These are phyloP conservation scores for Bos javanicus DNA, from an alignment of 2,113 vertebrate genomes.

Conservation along the genomic window DNA sequence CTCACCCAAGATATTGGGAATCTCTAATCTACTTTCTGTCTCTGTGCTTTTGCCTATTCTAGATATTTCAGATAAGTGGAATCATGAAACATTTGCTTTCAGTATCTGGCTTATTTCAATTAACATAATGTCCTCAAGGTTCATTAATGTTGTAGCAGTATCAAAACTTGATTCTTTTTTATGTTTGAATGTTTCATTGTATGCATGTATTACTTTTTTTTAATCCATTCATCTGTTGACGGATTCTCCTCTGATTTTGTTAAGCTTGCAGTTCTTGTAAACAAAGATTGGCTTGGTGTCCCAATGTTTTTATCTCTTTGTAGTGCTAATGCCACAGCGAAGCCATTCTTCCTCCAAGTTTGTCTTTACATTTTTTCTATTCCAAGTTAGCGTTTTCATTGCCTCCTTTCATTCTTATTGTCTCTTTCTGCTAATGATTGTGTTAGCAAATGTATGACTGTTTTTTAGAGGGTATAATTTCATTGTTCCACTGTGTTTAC, in stretches of 20 bases:
- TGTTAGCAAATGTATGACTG: not conserved
- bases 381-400: not conserved
- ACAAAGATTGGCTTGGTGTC: not conserved
- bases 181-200: not conserved
- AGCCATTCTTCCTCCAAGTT: not conserved
- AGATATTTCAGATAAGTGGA: not conserved
- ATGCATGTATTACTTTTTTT: not conserved
- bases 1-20: not conserved
- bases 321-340: not conserved
- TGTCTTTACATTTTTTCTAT: not conserved
- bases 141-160: not conserved
- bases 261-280: not conserved
- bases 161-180: not conserved
- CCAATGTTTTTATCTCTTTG: not conserved
- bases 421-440: not conserved
- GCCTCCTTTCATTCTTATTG: not conserved
- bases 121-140: not conserved
- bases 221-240: not conserved
- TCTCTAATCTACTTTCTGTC: not conserved
- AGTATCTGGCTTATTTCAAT: not conserved
- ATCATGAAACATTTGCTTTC: not conserved
- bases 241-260: not conserved
- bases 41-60: not conserved
- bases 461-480: slow-evolving; percentile 31
- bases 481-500: not conserved